Base-by-base conservation (phyloP, 2,888 invertebrate species). In the Leptopilina drosophilae region DNA sequence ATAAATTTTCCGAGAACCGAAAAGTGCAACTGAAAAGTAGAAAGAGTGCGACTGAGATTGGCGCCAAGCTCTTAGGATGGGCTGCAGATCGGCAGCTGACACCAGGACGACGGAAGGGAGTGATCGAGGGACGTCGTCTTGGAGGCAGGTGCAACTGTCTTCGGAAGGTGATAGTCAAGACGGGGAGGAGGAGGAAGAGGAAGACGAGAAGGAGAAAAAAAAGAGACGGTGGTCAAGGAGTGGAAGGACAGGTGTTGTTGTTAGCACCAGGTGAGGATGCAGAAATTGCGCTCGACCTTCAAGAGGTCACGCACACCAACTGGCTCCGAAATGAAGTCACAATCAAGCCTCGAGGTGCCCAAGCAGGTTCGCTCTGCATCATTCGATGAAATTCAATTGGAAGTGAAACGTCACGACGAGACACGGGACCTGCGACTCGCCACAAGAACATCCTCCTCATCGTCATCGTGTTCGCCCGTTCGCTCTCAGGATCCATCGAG, bases 241-340 rank as follows among this genome's bases (percentile, higher is more conserved):
- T 76, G 49, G 65, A 42, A 65, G 49, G 65, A 56, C 73, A 73
- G 56, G 56, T 14, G 56, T 88, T 89, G 56, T 88, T 89, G 88
- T 88, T 87, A 86, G 92, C 82, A 77, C 92, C 92, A 92, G 92
- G 92, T 92, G 91, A 93, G 92, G 91, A 95, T 96, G 95, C 95
- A 95, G 93, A 94, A 95, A 91, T 94, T 97, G 93, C 95, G 96
- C 91, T 96, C 96, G 92, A 97, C 97, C 84, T 96, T 97, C 94
- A 96, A 95, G 93, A 95, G 97, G 91, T 97, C 97, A 92, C 95
- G 96, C 89, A 97, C 97, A 86, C 97, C 97, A 84, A 97, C 97
- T 83, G 96, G 97, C 86, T 96, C 96, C 90, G 97, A 97, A 93
- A 97, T 97, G 97, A 97, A 97, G 94, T 96, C 96, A 85, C 97